Evolutionary conservation across 2,888 invertebrate genomes (phyloP).

Genomic region (Clivina fossor): DNA sequence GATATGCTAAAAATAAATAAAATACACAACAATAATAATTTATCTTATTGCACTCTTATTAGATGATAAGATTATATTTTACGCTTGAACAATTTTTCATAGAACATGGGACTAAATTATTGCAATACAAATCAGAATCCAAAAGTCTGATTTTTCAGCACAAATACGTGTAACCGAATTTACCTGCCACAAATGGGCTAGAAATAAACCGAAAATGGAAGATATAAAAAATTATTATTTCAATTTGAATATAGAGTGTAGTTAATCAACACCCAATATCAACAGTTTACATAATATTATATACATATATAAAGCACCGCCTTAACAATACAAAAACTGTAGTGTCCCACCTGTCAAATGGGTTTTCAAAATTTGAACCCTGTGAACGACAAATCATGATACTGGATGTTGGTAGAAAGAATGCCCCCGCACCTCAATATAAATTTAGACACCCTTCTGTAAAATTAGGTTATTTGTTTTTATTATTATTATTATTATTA

Average conservation of each 20-base stretch:
- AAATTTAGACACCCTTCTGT: conserved; percentile 18
- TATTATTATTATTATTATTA: background rate
- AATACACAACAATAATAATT: too few species aligned
- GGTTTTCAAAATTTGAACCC: background rate
- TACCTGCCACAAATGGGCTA: too few species aligned
- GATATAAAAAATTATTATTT: conserved; percentile 29
- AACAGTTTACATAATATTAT: conserved; percentile 16
- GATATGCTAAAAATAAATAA: too few species aligned
- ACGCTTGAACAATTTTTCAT: too few species aligned
- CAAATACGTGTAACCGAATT: background rate
- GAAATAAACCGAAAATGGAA: conserved; percentile 33
- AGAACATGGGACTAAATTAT: too few species aligned
- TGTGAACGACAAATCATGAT: conserved; percentile 10
- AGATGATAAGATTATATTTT: too few species aligned
- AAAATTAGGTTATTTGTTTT: conserved; percentile 12
- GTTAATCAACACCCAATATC: conserved; percentile 28
- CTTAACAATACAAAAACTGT: background rate
- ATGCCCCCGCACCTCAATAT: conserved; percentile 22
- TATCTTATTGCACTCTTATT: too few species aligned
- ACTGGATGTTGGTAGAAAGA: conserved; percentile 18
- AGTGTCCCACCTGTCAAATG: background rate
- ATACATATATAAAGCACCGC: conserved; percentile 26
- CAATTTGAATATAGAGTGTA: conserved; percentile 12
- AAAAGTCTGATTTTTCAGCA: conserved; percentile 23
- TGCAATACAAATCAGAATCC: conserved; percentile 30